phyloP scores from a whole-genome alignment of 2,797 vertebrate genomes.

The Sebastes oblongus region DNA sequence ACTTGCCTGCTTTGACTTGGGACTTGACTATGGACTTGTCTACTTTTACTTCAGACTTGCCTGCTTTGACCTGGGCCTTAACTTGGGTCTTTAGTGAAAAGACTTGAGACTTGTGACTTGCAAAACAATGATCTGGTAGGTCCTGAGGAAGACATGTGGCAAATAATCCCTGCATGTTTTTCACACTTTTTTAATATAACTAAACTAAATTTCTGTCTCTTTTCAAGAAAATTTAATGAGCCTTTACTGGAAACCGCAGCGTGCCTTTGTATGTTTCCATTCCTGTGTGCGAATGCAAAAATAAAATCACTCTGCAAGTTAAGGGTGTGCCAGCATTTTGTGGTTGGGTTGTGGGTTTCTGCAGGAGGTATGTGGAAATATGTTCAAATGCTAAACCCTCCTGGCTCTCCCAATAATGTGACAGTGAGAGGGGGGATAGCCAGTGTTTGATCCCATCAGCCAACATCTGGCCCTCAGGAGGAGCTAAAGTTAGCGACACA shows the following conservation, averaged over 20 bases:
- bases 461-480: constrained; percentile 79
- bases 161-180: background rate
- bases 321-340: constrained; percentile 34
- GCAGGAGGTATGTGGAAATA: constrained; percentile 46
- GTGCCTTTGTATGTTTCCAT: constrained; percentile 8
- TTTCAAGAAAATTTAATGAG: background rate
- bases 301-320: constrained; percentile 3
- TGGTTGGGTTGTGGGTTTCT: constrained; percentile 49
- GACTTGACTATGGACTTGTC: no score
- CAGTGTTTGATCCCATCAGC: constrained; percentile 66
- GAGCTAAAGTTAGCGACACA: constrained; percentile 78
- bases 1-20: no score
- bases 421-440: constrained; percentile 38
- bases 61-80: no score
- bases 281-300: constrained; percentile 18
- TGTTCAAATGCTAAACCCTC: constrained; percentile 43
- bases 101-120: no score
- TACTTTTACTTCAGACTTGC: no score
- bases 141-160: background rate
- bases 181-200: background rate
- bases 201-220: background rate
- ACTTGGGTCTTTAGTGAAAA: no score
- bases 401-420: constrained; percentile 56
- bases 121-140: background rate
- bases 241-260: constrained; percentile 9